A percentile compares a stretch with the other conserved stretches of the same genome.
These are phyloP conservation scores for Engystomops pustulosus DNA, from an alignment of 2,113 vertebrate genomes.

Conservation along the genomic window DNA sequence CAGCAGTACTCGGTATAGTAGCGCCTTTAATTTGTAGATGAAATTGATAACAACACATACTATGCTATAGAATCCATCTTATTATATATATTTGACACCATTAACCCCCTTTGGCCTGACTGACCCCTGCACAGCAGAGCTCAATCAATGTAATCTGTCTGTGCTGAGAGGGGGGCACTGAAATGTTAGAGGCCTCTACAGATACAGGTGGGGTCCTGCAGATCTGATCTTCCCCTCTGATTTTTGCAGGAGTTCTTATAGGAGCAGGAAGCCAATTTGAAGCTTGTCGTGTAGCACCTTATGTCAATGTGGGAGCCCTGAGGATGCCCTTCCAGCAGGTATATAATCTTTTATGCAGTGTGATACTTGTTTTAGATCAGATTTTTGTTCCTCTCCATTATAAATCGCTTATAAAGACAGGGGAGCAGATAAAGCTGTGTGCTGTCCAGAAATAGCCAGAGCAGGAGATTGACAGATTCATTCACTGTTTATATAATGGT, in stretches of 20 bases:
- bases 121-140: constrained; percentile 2
- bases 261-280: constrained; percentile 97
- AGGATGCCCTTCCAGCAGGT: constrained; percentile 99
- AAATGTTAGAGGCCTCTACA: background rate
- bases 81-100: background rate
- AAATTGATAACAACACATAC: background rate
- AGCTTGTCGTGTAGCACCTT: constrained; percentile 96
- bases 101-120: background rate
- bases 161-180: background rate
- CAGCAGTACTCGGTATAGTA: background rate
- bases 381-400: background rate
- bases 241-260: constrained; percentile 89
- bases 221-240: constrained; percentile 42
- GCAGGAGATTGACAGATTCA: background rate
- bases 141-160: constrained; percentile 10
- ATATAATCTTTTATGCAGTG: constrained; percentile 51
- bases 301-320: constrained; percentile 97
- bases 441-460: background rate
- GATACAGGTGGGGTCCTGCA: constrained; percentile 6
- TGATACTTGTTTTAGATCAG: background rate
- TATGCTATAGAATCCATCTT: too few relatives aligned
- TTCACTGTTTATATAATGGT: constrained; percentile 39
- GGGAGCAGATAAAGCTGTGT: background rate
- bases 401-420: background rate
- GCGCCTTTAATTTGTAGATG: too few relatives aligned